Base-by-base conservation (phyloP, 2,888 invertebrate species). In the Troilus luridus region DNA sequence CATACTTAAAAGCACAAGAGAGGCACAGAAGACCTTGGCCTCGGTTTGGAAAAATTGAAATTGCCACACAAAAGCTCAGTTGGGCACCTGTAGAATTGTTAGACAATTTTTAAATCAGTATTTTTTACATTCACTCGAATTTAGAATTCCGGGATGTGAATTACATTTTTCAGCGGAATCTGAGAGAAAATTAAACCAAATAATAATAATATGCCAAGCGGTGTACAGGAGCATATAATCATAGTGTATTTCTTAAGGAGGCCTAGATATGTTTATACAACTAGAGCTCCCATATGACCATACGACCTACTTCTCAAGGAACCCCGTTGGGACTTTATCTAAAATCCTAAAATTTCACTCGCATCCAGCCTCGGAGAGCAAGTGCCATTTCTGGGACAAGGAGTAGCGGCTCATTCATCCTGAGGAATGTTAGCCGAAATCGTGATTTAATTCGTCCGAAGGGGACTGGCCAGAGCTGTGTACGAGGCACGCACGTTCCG, bases 401-500 rank as follows among this genome's bases (percentile, higher is more conserved):
- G 56, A 56, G 56, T 85, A 85, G 85, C 85, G 56, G 85, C 85
- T 56, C 85, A 85, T 85, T 85, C n/a, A 85, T 56, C 56, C 6
- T 85, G 56, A 85, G 85, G 85, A 85, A 85, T 85, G 85, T 85
- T 58, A 85, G 56, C 56, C 56, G 85, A 85, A 85, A 85, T 85
- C 85, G 85, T 85, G 85, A 85, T 85, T 85, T 56, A 85, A 85
- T 85, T 85, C 85, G 85, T 85, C 56, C 85, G 56, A 85, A 14
- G 54, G 81, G 54, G 56, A 17, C 54, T 54, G 12, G 3, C 0
- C 41, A 2, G 81, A 9, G 41, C 17, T 41, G 77, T 41, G 12
- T 27, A 77, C 21, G n/a, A 54, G 85, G 56, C 85, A 85, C 85
- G 85, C 85, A 85, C 85, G 41, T 56, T 41, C 54, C 21, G 56